Percentiles rank a stretch among this genome's conserved stretches.
Evolutionary conservation across 2,113 vertebrate genomes (phyloP).

Genomic region (Sardina pilchardus): DNA sequence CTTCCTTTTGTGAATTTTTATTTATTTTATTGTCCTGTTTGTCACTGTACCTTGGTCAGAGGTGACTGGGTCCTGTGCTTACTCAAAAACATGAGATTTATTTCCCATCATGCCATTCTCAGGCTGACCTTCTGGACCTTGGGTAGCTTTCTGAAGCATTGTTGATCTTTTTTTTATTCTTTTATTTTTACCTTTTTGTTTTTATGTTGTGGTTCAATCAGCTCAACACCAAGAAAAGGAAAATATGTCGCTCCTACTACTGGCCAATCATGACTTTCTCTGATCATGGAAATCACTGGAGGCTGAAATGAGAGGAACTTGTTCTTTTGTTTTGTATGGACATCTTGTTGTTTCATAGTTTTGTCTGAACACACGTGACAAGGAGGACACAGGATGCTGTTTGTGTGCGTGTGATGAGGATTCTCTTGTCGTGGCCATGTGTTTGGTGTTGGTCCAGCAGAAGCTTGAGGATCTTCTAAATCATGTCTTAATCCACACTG

Average conservation of each 20-base stretch:
- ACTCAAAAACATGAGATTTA: neutral
- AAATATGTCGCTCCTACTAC: neutral
- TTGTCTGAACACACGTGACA: neutral
- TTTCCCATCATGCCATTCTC: neutral
- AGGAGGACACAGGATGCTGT: neutral
- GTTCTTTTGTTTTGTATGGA: neutral
- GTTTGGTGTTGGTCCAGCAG: neutral
- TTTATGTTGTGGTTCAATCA: neutral
- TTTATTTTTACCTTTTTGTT: neutral
- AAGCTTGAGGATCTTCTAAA: neutral
- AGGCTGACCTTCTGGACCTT: neutral
- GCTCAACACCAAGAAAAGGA: neutral
- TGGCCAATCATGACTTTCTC: neutral
- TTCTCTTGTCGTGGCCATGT: neutral
- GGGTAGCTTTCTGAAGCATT: neutral
- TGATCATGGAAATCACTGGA: neutral
- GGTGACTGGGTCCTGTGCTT: neutral
- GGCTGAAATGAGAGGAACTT: neutral
- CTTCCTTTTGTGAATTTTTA: neutral
- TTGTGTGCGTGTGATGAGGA: neutral
- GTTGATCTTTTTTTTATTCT: neutral
- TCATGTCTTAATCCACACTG: neutral
- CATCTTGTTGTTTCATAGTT: neutral
- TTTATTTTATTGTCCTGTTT: constrained; percentile 14
- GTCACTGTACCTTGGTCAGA: neutral